A percentile compares a stretch with the other conserved stretches of the same genome.
Conservation (phyloP, 1,140 invertebrate genomes). For the Delia radicum region DNA sequence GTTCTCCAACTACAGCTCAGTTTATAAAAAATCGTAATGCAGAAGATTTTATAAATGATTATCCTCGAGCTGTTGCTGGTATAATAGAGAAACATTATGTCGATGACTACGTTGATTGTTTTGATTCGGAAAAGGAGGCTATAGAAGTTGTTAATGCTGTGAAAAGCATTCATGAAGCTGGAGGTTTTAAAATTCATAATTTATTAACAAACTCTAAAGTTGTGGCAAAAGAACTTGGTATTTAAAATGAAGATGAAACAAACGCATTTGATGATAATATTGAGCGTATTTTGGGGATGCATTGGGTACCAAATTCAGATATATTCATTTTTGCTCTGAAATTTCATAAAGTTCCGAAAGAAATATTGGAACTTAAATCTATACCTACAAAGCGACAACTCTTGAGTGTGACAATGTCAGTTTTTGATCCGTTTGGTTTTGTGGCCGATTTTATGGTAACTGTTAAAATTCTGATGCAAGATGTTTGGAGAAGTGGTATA, state of each 20-base stretch:
- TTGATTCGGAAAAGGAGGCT: background rate
- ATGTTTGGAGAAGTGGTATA: background rate
- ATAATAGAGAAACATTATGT: background rate
- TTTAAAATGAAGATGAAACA: background rate
- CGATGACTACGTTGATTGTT: background rate
- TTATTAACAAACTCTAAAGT: background rate
- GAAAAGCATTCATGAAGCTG: background rate
- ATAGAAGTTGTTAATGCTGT: background rate
- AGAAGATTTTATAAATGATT: background rate
- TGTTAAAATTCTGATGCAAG: background rate
- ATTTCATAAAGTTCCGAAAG: background rate
- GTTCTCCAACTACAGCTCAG: background rate
- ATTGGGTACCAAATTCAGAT: background rate
- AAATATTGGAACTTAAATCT: background rate
- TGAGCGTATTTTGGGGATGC: background rate
- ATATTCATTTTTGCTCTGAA: background rate
- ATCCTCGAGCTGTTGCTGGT: background rate
- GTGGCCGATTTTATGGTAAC: background rate
- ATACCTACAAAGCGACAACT: background rate
- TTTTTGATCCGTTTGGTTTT: constrained; percentile 6
- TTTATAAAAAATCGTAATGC: background rate
- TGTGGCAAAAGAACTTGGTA: background rate
- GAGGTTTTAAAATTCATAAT: background rate
- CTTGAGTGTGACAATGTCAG: background rate
- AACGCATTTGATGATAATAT: background rate